phyloP scores from a whole-genome alignment of 2,113 vertebrate species.

The Taxidea taxus region DNA sequence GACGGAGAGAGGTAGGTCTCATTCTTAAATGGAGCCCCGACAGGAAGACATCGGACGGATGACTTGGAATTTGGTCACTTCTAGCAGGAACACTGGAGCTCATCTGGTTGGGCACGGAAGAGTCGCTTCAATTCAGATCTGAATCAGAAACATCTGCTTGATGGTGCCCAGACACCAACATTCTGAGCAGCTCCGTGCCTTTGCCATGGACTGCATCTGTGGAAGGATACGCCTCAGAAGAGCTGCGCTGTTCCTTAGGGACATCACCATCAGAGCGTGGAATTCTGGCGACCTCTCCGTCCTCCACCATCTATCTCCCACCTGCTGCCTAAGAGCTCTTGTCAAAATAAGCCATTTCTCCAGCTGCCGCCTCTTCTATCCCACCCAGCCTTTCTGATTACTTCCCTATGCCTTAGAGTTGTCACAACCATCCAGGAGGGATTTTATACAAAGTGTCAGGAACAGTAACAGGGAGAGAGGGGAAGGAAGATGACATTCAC shows the following conservation, averaged over 20 bases:
- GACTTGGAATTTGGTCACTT: not conserved
- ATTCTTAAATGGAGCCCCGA: not conserved
- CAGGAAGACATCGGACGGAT: not conserved
- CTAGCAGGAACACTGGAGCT: not conserved
- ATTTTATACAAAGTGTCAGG: not conserved
- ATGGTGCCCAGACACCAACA: not conserved
- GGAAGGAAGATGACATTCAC: not conserved
- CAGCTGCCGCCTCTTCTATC: not conserved
- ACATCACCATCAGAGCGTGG: not conserved
- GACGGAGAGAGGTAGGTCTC: not conserved
- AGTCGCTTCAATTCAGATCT: rapidly evolving
- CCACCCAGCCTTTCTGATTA: not conserved
- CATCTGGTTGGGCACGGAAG: not conserved
- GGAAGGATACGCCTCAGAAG: not conserved
- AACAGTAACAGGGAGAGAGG: not conserved
- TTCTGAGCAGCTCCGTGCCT: not conserved
- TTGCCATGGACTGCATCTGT: not conserved
- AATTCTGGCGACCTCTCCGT: not conserved
- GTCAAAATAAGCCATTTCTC: constrained; percentile 10
- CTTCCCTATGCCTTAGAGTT: not conserved
- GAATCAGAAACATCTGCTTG: not conserved
- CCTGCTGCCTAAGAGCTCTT: not conserved
- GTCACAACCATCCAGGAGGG: not conserved
- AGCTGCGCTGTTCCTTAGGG: not conserved
- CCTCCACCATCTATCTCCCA: not conserved